Evolutionary conservation across 2,113 vertebrate species (phyloP), one percentile per base, ranked within the genome.

Genomic region (Megaceryle torquata): DNA sequence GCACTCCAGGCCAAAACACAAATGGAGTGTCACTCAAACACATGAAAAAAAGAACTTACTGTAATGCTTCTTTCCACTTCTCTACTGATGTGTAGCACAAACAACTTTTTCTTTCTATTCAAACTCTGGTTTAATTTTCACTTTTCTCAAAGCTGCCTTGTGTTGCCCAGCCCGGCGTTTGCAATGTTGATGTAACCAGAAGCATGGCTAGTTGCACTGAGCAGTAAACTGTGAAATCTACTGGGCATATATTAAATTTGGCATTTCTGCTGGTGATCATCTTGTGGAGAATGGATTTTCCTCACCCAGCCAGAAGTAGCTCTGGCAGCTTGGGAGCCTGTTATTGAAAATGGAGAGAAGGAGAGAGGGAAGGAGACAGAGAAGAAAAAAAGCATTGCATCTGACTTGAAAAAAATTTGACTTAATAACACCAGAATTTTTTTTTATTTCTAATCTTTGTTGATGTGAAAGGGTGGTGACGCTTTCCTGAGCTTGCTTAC

Each of bases 21-120:
- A 87, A 69, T 54, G 92, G 93, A 93, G 86, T 94, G 70, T 92
- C 86, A 87, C 92, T 96, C 93, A 94, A 93, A 90, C 92, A 94
- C 83, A 80, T 76, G 35, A 84, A 91, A 82, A 37, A 94, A 95
- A 92, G 53, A 88, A 65, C 65, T 92, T 76, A 72, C 24, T 82
- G 51, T 82, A 94, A 96, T 96, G 96, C 93, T 96, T 97, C 95
- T 95, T 96, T 96, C 95, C 95, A 96, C 95, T 92, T 97, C 96
- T 97, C 67, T 93, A 56, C 86, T 48, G 48, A 39, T 56, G 26
- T 4, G 1, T 78, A 96, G 80, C 80, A 71, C 68, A 84, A 86
- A 84, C 33, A 71, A 13, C 29, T 76, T 96, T 94, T 95, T 87
- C 35, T 57, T 85, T 63, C 74, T 91, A 22, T 93, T 92, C 57